These are phyloP conservation scores for Coecobrya sp. DNA, from an alignment of 2,888 invertebrate species.

Conservation along the genomic window DNA sequence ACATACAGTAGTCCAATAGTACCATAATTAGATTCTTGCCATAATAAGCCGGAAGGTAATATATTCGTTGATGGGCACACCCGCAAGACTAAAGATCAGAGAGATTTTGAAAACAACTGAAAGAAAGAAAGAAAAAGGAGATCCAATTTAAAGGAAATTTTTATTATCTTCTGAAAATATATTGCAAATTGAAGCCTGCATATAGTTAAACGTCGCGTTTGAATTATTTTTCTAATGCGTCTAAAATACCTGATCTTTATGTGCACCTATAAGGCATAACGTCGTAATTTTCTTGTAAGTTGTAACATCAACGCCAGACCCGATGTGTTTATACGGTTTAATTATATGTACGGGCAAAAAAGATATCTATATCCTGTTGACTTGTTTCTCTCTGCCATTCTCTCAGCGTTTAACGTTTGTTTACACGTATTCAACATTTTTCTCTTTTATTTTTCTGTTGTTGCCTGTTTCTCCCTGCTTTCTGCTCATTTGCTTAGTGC, in stretches of 20 bases:
- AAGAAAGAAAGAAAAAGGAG: too few relatives aligned
- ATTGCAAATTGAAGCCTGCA: slow-evolving; percentile 36
- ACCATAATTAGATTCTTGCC: not conserved
- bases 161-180: slow-evolving; percentile 5
- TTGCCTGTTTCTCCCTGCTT: slow-evolving; percentile 22
- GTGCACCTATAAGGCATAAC: not conserved
- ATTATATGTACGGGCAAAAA: slow-evolving; percentile 4
- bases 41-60: slow-evolving; percentile 23
- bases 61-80: slow-evolving; percentile 18
- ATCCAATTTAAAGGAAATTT: slow-evolving; percentile 12
- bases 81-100: slow-evolving; percentile 9
- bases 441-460: slow-evolving; percentile 18
- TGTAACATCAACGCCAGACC: not conserved
- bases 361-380: not conserved
- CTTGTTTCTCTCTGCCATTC: slow-evolving; percentile 34
- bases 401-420: slow-evolving; percentile 41
- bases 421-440: slow-evolving; percentile 26
- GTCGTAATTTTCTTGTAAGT: not conserved
- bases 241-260: slow-evolving; percentile 3
- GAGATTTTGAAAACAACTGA: not conserved
- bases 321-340: slow-evolving; percentile 11
- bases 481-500: slow-evolving; percentile 15
- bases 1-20: not conserved
- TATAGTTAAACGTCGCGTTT: not conserved
- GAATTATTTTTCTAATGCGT: not conserved